These are phyloP conservation scores for Percopsis transmontana DNA, from an alignment of 2,113 vertebrate species.

Conservation along the genomic window DNA sequence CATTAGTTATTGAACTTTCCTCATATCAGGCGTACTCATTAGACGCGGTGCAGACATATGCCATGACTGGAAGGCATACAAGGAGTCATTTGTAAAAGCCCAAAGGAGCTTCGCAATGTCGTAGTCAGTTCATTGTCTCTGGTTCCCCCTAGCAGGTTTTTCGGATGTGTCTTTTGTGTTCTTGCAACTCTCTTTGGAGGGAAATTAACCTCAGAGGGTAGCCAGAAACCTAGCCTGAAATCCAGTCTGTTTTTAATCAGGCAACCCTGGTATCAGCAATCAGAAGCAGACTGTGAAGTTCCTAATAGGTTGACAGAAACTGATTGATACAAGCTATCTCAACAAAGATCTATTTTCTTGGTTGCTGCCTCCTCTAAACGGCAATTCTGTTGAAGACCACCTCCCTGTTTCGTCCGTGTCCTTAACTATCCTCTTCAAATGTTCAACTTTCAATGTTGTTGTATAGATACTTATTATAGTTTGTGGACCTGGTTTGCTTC, in stretches of 20 bases:
- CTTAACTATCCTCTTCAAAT: slow-evolving; percentile 34
- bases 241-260: slow-evolving; percentile 65
- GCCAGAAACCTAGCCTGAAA: slow-evolving; percentile 27
- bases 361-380: slow-evolving; percentile 17
- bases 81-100: slow-evolving; percentile 73
- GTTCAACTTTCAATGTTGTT: slow-evolving; percentile 37
- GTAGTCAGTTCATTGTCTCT: slow-evolving; percentile 63
- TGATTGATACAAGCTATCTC: slow-evolving; percentile 38
- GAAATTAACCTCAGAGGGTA: slow-evolving; percentile 62
- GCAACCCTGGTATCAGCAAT: slow-evolving; percentile 53
- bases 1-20: slow-evolving; percentile 72
- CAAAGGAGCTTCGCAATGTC: slow-evolving; percentile 63
- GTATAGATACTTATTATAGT: slow-evolving; percentile 30
- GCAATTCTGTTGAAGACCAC: slow-evolving; percentile 32
- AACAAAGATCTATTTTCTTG: slow-evolving; percentile 27
- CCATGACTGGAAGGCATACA: slow-evolving; percentile 61
- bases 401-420: slow-evolving; percentile 13
- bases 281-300: slow-evolving; percentile 59
- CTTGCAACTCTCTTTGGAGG: slow-evolving; percentile 44
- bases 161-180: slow-evolving; percentile 59
- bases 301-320: slow-evolving; percentile 61
- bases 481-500: slow-evolving; percentile 35
- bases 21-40: slow-evolving; percentile 75
- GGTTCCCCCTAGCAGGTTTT: slow-evolving; percentile 59
- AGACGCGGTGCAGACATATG: slow-evolving; percentile 70